Base-by-base conservation (phyloP, 1,140 invertebrate genomes). In the Schlechtendalia chinensis region DNA sequence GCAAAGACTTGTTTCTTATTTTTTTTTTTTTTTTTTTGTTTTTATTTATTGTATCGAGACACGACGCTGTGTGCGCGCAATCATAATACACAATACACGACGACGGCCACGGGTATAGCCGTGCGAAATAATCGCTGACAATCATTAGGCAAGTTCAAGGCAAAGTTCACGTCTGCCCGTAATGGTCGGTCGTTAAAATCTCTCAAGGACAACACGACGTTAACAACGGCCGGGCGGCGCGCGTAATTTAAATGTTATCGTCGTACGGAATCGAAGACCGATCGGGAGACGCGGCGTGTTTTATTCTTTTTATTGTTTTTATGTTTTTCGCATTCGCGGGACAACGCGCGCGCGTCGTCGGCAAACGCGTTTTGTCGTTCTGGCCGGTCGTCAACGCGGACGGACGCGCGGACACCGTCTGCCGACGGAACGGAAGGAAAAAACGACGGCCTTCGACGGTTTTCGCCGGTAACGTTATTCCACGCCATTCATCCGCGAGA, bases 101-200 rank as follows among this genome's bases (percentile, higher is more conserved):
- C n/a, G n/a, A n/a, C n/a, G n/a, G 12, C 2, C 27, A 53, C 29
- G 29, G 50, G 32, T 53, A 72, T 59, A 50, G 50, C 75, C 75
- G 75, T 79, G 75, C 56, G 75, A 79, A 79, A 79, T 63, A 79
- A 39, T 79, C 45, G 75, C 24, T 47, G 56, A 79, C 63, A 63
- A 63, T 79, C 29, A 61, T 77, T 77, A 79, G 50, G n/a, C 75
- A 61, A 79, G 75, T 79, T 79, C 75, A 79, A 79, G 75, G 75
- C 32, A 79, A 79, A 79, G 75, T 79, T 79, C 75, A 79, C 39
- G 72, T 75, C 53, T 59, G 72, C n/a, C 17, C 16, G 59, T 63
- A 79, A 63, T 61, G 75, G 75, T 47, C 75, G 75, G 75, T 79
- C 75, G 75, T 79, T 79, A 79, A 79, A 79, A 79, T 79, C 75